Base-by-base conservation (phyloP, 2,888 invertebrate species). In the Pristionchus arcanus region DNA sequence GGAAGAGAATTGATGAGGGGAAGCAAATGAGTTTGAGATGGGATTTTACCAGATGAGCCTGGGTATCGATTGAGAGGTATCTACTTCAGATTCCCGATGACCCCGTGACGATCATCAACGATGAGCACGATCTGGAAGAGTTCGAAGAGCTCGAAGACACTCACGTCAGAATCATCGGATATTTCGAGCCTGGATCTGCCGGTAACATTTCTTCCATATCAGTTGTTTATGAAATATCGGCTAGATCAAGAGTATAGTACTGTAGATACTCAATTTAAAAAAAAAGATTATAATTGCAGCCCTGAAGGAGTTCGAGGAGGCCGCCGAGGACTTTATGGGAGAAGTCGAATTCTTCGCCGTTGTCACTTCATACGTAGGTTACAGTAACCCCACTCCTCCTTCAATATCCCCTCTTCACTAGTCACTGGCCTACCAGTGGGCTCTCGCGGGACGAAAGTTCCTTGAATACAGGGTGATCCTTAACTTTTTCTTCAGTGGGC, bases 251-350 rank as follows among this genome's bases (percentile, higher is more conserved):
- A 16, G 21, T 16, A 21, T 21, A 59, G n/a, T n/a, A n/a, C n/a
- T n/a, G n/a, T n/a, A n/a, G n/a, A n/a, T n/a, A n/a, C n/a, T 19
- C 9, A 21, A 49, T 3, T 49, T 49, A 1, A 9, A 42, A 42
- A 42, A 42, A 42, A 42, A 42, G 21, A 25, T 0, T 25, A 31
- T 19, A 13, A 77, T 91, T 94, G 87, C 84, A 94, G 95, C 94
- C 31, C 91, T 95, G 89, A 94, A 94, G 90, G 95, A 95, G 89
- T 95, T 94, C 91, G 95, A 95, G 90, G 95, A 95, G 89, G 95
- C 95, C 21, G 95, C 95, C 21, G 95, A 95, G 89, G 95, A 95
- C 68, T 95, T 95, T 91, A 95, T 95, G 95, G 95, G 95, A 88
- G 95, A 95, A 88, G 94, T 95, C 89, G 95, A 95, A 84, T 95